These are phyloP conservation scores for Pyrrhosoma nymphula DNA, from an alignment of 2,888 invertebrate genomes.

Conservation along the genomic window DNA sequence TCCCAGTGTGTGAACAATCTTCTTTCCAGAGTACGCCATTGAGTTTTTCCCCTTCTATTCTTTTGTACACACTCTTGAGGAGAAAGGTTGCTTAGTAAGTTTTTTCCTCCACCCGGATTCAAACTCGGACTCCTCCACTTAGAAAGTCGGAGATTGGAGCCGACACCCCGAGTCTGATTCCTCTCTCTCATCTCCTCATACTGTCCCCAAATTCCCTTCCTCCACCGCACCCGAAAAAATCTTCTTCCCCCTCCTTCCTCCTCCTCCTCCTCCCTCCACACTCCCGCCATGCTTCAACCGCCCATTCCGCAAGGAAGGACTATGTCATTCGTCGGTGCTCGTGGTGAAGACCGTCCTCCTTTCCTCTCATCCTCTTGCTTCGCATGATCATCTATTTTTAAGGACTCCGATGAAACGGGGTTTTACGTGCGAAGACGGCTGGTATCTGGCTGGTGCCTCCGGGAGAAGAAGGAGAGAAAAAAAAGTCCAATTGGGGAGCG, in stretches of 20 bases:
- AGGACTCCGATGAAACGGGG: not conserved
- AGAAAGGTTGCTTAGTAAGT: too few species aligned
- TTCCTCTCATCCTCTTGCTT: not conserved
- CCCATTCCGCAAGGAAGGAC: constrained; percentile 8
- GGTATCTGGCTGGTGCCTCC: not conserved
- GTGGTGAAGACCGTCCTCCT: not conserved
- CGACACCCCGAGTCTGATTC: too few species aligned
- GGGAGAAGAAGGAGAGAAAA: not conserved
- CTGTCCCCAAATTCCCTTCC: not conserved
- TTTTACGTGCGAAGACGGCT: constrained; percentile 10
- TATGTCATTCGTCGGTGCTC: constrained; percentile 33
- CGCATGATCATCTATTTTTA: constrained; percentile 41
- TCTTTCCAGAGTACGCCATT: too few species aligned
- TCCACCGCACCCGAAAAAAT: not conserved
- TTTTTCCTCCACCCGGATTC: too few species aligned
- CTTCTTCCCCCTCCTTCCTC: too few species aligned
- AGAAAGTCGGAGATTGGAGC: too few species aligned
- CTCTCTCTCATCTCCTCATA: not conserved
- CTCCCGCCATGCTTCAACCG: not conserved
- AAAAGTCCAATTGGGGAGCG: not conserved
- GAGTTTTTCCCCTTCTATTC: too few species aligned
- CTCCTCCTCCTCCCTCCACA: not conserved
- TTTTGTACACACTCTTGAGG: too few species aligned
- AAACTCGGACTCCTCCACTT: too few species aligned
- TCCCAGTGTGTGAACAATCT: too few species aligned